Conservation (phyloP, 2,113 vertebrate genomes). For the Rhadina sibilatrix region DNA sequence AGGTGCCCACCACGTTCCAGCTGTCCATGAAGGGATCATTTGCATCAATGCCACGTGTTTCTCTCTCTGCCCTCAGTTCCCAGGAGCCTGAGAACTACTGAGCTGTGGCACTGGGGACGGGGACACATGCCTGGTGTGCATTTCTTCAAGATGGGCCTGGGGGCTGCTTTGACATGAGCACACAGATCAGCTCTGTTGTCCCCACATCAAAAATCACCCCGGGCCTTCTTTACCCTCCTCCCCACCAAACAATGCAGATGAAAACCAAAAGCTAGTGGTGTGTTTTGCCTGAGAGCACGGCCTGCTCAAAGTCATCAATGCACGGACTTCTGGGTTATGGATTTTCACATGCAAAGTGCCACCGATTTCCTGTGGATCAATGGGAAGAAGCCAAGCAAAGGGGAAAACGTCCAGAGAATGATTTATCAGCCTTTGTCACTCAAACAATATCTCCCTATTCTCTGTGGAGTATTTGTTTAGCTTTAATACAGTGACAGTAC, state of each 20-base stretch:
- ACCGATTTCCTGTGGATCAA: constrained; percentile 27
- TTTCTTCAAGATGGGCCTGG: background rate
- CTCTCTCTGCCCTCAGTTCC: background rate
- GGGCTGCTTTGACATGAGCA: background rate
- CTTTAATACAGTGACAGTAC: background rate
- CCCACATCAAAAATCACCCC: background rate
- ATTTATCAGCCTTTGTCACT: constrained; percentile 40
- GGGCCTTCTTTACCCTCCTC: background rate
- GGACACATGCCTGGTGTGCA: accelerated
- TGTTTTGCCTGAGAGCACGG: constrained; percentile 1
- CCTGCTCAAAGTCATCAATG: background rate
- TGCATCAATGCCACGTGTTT: background rate
- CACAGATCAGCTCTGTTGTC: background rate
- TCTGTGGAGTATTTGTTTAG: background rate
- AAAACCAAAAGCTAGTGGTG: background rate
- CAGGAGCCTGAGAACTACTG: background rate
- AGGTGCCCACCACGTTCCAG: background rate
- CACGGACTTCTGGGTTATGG: constrained; percentile 31
- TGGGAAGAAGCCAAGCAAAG: constrained; percentile 17
- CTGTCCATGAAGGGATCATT: background rate
- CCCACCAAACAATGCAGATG: background rate
- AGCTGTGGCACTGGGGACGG: accelerated
- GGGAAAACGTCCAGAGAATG: constrained; percentile 24
- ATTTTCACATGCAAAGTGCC: constrained; percentile 12
- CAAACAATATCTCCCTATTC: background rate